These are phyloP conservation scores for Micronycteris hirsuta DNA, from an alignment of 2,113 vertebrate species.

Conservation along the genomic window DNA sequence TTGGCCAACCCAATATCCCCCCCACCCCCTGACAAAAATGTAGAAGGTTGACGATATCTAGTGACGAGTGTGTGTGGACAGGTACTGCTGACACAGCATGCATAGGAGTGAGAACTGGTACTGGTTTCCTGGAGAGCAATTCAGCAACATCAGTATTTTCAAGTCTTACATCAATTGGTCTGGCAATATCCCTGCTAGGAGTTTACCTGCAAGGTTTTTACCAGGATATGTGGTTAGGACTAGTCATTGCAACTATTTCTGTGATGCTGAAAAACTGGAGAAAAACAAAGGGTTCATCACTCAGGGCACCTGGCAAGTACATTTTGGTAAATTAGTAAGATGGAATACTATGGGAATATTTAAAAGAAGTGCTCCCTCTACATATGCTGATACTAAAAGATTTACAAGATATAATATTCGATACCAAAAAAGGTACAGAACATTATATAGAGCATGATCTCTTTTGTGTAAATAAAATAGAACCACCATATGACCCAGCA, in stretches of 20 bases:
- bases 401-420: neutral
- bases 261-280: neutral
- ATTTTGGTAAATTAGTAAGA: neutral
- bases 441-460: neutral
- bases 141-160: neutral
- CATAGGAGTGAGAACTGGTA: neutral
- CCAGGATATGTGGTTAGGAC: neutral
- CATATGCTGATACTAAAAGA: neutral
- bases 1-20: too few relatives aligned
- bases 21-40: neutral
- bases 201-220: neutral
- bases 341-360: neutral
- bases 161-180: neutral
- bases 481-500: neutral
- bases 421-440: neutral
- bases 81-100: neutral
- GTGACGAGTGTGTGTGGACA: neutral
- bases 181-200: neutral
- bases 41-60: neutral
- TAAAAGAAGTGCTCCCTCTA: neutral
- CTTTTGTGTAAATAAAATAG: neutral
- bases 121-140: neutral
- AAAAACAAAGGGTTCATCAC: neutral
- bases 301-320: neutral
- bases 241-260: neutral